Evolutionary conservation across 2,797 vertebrate species (phyloP).

Genomic region (Setipinna tenuifilis): DNA sequence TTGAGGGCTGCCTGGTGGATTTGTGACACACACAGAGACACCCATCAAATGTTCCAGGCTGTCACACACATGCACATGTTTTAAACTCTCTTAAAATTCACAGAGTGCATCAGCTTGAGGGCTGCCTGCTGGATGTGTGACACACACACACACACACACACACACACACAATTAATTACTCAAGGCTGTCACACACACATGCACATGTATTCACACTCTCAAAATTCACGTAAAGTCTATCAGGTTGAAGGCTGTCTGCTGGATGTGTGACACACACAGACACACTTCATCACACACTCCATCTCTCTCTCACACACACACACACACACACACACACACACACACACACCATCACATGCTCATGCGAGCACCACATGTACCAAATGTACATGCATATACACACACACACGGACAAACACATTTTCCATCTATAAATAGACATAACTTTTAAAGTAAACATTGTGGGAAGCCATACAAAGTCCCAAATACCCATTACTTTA

Average conservation of each 20-base stretch:
- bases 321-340: slow-evolving; percentile 30
- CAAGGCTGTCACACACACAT: not conserved
- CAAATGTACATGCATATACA: too few species aligned
- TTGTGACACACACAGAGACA: slow-evolving; percentile 22
- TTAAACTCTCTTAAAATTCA: too few species aligned
- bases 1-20: not conserved
- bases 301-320: not conserved
- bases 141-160: not conserved
- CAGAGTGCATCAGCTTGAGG: not conserved
- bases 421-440: too few species aligned
- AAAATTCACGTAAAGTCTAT: too few species aligned
- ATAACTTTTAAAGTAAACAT: too few species aligned
- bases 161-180: not conserved
- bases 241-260: too few species aligned
- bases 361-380: slow-evolving; percentile 27
- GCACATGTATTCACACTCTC: not conserved
- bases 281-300: not conserved
- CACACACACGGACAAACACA: not conserved
- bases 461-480: too few species aligned
- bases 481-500: not conserved
- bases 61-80: slow-evolving; percentile 16
- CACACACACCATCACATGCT: slow-evolving; percentile 37
- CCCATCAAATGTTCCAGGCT: not conserved
- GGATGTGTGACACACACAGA: too few species aligned
- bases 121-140: slow-evolving; percentile 5